Conservation (phyloP, 2,888 invertebrate species). For the Dicycla oo region DNA sequence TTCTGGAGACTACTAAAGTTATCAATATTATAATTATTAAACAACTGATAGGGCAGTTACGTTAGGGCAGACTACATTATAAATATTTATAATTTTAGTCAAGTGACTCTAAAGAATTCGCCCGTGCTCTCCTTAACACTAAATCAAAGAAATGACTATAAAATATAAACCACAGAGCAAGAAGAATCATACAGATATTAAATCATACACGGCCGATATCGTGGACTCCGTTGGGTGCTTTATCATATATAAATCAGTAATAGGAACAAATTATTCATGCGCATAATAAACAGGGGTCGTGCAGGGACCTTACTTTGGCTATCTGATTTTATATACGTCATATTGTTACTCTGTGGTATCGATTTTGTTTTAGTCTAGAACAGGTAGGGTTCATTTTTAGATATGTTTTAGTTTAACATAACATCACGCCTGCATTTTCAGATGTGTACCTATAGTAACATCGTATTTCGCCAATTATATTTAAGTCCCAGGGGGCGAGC, state of each 20-base stretch:
- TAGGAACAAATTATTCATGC: slow-evolving; percentile 89
- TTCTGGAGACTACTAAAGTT: neutral
- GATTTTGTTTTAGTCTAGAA: slow-evolving; percentile 51
- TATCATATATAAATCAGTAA: slow-evolving; percentile 88
- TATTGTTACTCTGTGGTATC: slow-evolving; percentile 61
- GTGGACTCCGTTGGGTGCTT: slow-evolving; percentile 80
- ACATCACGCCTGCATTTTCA: neutral
- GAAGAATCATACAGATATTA: slow-evolving; percentile 64
- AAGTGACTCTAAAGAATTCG: neutral
- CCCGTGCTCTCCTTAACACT: neutral
- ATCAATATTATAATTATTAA: neutral
- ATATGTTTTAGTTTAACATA: slow-evolving; percentile 2
- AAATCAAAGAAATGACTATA: slow-evolving; percentile 25
- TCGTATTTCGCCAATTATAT: neutral
- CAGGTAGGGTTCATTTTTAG: slow-evolving; percentile 9
- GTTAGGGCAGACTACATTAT: neutral
- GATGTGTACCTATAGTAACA: neutral
- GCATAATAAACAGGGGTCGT: slow-evolving; percentile 88
- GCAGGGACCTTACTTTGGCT: slow-evolving; percentile 81
- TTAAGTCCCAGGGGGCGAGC: no score
- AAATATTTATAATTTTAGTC: neutral
- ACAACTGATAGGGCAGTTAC: neutral
- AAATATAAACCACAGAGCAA: slow-evolving; percentile 36
- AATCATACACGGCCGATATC: slow-evolving; percentile 78
- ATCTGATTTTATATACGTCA: slow-evolving; percentile 73